phyloP scores from a whole-genome alignment of 2,888 invertebrate genomes.

The Campoplex capitator region DNA sequence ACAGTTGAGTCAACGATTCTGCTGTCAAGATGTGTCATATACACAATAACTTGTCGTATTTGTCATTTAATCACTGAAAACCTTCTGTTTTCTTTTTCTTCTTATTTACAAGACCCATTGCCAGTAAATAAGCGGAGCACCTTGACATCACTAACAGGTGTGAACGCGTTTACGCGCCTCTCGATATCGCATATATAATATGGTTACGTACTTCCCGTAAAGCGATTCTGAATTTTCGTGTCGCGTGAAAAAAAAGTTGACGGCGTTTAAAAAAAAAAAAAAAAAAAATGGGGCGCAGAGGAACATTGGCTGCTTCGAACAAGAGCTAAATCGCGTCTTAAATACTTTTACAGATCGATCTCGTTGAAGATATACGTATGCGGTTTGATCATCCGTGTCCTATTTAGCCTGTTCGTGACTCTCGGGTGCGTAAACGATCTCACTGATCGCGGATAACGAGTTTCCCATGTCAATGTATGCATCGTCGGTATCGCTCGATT shows the following conservation, averaged over 20 bases:
- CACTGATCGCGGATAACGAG: background rate
- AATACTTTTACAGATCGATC: background rate
- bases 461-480: background rate
- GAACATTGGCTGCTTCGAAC: background rate
- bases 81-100: background rate
- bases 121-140: constrained; percentile 38
- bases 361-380: background rate
- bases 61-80: constrained; percentile 17
- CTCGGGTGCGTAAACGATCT: background rate
- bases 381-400: constrained; percentile 7
- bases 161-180: background rate
- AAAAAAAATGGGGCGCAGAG: background rate
- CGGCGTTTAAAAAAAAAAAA: background rate
- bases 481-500: background rate
- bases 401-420: background rate
- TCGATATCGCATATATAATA: background rate
- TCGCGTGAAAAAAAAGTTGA: background rate
- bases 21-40: constrained; percentile 17
- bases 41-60: constrained; percentile 4
- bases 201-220: background rate
- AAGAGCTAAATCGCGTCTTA: no score
- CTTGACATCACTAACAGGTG: constrained; percentile 22
- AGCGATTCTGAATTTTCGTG: background rate
- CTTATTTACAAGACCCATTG: constrained; percentile 10
- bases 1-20: constrained; percentile 1